Base-by-base conservation (phyloP, 2,888 invertebrate species). In the Torymus tubicola region DNA sequence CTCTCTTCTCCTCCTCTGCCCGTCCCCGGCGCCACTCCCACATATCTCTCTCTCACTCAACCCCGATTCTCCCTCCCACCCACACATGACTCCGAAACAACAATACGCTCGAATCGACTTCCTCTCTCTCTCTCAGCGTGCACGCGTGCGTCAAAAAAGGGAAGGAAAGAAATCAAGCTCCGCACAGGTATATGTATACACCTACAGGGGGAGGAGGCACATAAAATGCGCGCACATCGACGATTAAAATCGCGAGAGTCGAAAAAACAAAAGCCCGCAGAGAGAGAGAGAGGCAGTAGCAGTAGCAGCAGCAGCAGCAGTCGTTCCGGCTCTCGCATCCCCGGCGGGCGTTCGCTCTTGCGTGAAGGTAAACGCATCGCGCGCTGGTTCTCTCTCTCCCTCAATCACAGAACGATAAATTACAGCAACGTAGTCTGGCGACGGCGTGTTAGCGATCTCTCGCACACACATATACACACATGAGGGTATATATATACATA, bases 351-450 rank as follows among this genome's bases (percentile, higher is more conserved):
- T 50, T 72, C 73, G 57, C 61, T 73, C 60, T 71, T 75, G 74
- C 80, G 74, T 75, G 65, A 80, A 75, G 80, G 80, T 71, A 75
- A 71, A 71, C 75, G 71, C 67, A 57, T 57, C 61, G 71, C 21
- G 53, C 24, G 60, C 53, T 52, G 52, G 53, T 16, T 61, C 71
- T 76, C 31, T 53, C 53, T 60, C 58, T 64, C 24, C 75, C 71
- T 76, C 71, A 80, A 80, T 80, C 80, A 76, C 71, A 80, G 71
- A 50, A 71, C 63, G 80, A 80, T 80, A 80, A 80, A 80, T 80
- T 80, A 72, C 76, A 80, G 70, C 73, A 50, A 65, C 73, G 57
- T 24, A 77, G 77, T 71, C 77, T 53, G 67, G 71, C 52, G 77
- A 76, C 63, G 69, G 63, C 63, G 61, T 55, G 69, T 70, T 63